Conservation (phyloP, 2,888 invertebrate genomes). For the Flexamia atlantica region DNA sequence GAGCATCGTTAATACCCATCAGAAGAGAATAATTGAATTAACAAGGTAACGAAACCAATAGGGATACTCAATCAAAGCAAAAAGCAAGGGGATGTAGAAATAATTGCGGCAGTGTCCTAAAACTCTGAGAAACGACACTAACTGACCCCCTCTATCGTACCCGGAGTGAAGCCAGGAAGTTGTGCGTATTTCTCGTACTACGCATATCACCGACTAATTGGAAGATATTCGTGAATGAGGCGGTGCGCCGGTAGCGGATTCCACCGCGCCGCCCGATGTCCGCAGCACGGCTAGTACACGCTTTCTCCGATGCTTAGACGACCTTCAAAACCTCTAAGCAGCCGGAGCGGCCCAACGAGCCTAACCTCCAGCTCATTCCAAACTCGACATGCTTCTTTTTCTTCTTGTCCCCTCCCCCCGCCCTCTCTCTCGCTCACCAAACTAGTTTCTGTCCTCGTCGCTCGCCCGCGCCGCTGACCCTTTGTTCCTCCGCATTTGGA, state of each 20-base stretch:
- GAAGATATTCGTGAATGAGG: conserved; percentile 41
- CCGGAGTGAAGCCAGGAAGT: not conserved
- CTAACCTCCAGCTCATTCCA: conserved; percentile 55
- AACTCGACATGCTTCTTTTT: conserved; percentile 59
- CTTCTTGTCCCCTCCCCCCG: conserved; percentile 54
- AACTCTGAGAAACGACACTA: no score
- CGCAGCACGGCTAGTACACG: conserved; percentile 50
- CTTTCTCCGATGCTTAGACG: conserved; percentile 60
- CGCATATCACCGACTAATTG: conserved; percentile 43
- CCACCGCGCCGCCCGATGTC: conserved; percentile 43
- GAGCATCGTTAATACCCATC: no score
- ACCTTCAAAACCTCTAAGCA: conserved; percentile 62
- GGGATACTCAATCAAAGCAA: no score
- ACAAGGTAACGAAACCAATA: no score
- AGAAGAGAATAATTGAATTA: no score
- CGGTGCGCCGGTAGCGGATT: conserved; percentile 30
- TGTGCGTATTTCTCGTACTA: conserved; percentile 25
- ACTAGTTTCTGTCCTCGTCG: conserved; percentile 62
- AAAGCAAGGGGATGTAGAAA: no score
- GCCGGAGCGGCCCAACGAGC: conserved; percentile 53
- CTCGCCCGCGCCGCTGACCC: conserved; percentile 51
- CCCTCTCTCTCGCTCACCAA: conserved; percentile 63
- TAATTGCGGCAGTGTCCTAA: no score
- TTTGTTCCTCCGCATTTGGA: conserved; percentile 59
- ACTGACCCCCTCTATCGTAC: not conserved